Evolutionary conservation across 2,888 invertebrate species (phyloP), one percentile per base, ranked within the genome.

Genomic region (Dicyrtoma fusca): DNA sequence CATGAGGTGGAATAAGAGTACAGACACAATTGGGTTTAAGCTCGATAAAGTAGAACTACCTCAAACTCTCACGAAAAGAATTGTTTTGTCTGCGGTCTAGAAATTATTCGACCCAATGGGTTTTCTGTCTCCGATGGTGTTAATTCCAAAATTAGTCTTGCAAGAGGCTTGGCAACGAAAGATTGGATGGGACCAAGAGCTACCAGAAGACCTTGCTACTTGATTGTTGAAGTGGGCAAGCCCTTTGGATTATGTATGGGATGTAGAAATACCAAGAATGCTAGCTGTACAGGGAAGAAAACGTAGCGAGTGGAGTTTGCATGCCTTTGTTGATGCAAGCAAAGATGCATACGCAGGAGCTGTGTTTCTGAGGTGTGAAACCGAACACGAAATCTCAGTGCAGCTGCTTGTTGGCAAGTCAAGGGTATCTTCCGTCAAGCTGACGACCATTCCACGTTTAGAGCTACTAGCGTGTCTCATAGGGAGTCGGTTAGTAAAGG

Each of bases 291-390:
- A 49, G 74, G 2, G 42, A 76, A 14, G 75, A 73, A 11, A 25
- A 61, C 10, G 80, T 78, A 81, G 75, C 71, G 23, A 71, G 65
- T 10, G 79, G 80, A 71, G n/a, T n/a, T n/a, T n/a, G n/a, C n/a
- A n/a, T n/a, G n/a, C n/a, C n/a, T n/a, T n/a, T n/a, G n/a, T n/a
- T n/a, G n/a, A n/a, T n/a, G n/a, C n/a, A n/a, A n/a, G n/a, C n/a
- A n/a, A n/a, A n/a, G n/a, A n/a, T n/a, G n/a, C n/a, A n/a, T n/a
- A n/a, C n/a, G n/a, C n/a, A n/a, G n/a, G n/a, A n/a, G n/a, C n/a
- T n/a, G n/a, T n/a, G n/a, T n/a, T n/a, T n/a, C n/a, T n/a, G n/a
- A n/a, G n/a, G n/a, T n/a, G n/a, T n/a, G n/a, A n/a, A n/a, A n/a
- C n/a, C n/a, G n/a, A n/a, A n/a, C n/a, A n/a, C n/a, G n/a, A n/a